These are phyloP conservation scores for Corbicula japonica DNA, from an alignment of 2,888 invertebrate species.

Conservation along the genomic window DNA sequence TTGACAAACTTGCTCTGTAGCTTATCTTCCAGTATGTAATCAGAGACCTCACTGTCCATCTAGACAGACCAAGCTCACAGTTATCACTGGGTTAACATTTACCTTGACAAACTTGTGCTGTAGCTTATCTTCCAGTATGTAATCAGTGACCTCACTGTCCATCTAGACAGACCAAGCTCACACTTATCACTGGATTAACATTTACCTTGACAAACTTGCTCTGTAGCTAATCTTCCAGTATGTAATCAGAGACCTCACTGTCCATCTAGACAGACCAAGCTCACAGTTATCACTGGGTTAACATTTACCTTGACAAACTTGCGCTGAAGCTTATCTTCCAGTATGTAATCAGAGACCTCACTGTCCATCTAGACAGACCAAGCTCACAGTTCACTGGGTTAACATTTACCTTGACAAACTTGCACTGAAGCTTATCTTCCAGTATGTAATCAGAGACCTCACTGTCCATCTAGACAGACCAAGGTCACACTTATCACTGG, in stretches of 20 bases:
- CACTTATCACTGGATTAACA: too few species aligned
- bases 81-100: too few species aligned
- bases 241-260: conserved; percentile 91
- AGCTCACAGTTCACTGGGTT: not conserved
- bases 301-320: conserved; percentile 80
- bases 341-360: conserved; percentile 90
- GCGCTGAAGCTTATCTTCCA: conserved; percentile 89
- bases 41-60: conserved; percentile 92
- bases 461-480: too few species aligned
- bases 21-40: conserved; percentile 91
- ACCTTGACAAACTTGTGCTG: conserved; percentile 81
- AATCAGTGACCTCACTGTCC: conserved; percentile 91
- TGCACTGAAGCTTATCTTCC: conserved; percentile 89
- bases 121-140: conserved; percentile 90
- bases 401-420: conserved; percentile 76
- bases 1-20: conserved; percentile 86
- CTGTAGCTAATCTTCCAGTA: conserved; percentile 90
- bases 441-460: conserved; percentile 92
- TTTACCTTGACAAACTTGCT: conserved; percentile 80
- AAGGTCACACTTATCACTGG: not conserved
- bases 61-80: too few species aligned
- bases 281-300: too few species aligned
- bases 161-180: too few species aligned
- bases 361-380: conserved; percentile 90
- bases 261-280: too few species aligned